Evolutionary conservation across 2,113 vertebrate species (phyloP).

Genomic region (Strigops habroptila): DNA sequence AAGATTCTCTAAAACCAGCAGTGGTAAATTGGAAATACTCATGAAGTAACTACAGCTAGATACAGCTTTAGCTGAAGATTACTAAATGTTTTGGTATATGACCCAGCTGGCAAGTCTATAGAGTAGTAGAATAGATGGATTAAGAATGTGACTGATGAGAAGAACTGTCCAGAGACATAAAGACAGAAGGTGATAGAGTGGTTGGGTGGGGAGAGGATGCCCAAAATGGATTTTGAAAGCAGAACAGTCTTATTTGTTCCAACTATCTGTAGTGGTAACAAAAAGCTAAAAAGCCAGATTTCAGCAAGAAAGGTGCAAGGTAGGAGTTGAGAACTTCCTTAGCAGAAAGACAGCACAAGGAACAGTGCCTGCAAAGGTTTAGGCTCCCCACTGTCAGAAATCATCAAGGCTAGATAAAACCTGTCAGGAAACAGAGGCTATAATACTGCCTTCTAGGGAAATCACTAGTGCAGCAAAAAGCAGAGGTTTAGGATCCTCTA

Average conservation of each 20-base stretch:
- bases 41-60: background rate
- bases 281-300: background rate
- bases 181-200: background rate
- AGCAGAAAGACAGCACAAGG: background rate
- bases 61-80: background rate
- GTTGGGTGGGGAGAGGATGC: background rate
- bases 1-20: background rate
- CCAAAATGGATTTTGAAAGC: background rate
- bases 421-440: background rate
- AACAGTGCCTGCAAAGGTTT: background rate
- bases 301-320: background rate
- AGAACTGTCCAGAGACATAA: background rate
- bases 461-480: background rate
- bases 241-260: accelerated
- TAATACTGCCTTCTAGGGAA: background rate
- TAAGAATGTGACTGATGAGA: background rate
- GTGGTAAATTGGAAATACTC: background rate
- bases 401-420: background rate
- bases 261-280: background rate
- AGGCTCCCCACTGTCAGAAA: background rate
- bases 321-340: background rate
- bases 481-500: background rate
- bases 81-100: background rate
- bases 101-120: background rate
- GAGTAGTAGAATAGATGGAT: background rate